Evolutionary conservation across 37 sponge, comb jelly and placozoan species (phyloP).

Genomic region (Cladorhizidae sp.): DNA sequence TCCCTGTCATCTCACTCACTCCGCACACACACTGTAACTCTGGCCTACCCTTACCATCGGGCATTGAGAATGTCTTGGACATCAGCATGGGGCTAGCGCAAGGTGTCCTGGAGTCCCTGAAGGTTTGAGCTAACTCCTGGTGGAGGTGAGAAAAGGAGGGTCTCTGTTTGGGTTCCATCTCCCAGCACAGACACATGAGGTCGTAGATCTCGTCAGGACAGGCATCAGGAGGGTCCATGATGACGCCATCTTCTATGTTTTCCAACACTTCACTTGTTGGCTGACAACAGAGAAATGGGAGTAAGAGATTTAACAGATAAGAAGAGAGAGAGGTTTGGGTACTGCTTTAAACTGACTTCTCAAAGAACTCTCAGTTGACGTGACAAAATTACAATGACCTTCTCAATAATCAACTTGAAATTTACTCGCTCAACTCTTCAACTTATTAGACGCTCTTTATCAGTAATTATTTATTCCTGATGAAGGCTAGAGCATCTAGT

Average conservation of each 20-base stretch:
- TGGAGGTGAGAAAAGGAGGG: constrained; percentile 62
- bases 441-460: no score
- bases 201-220: constrained; percentile 73
- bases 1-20: no score
- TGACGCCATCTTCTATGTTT: constrained; percentile 75
- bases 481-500: no score
- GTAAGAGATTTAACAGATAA: no score
- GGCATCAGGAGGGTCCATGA: constrained; percentile 87
- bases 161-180: constrained; percentile 64
- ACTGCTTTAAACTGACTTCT: no score
- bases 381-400: no score
- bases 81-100: not conserved
- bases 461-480: no score
- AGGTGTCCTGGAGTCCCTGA: not conserved
- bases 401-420: no score
- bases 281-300: constrained; percentile 27
- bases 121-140: constrained; percentile 32
- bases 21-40: not conserved
- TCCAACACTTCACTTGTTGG: constrained; percentile 76
- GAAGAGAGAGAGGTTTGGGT: no score
- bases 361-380: no score
- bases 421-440: no score
- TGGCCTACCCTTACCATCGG: not conserved
- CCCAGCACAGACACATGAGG: constrained; percentile 85
- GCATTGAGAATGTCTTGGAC: not conserved